Conservation (phyloP, 2,888 invertebrate species). For the Myopa testacea region DNA sequence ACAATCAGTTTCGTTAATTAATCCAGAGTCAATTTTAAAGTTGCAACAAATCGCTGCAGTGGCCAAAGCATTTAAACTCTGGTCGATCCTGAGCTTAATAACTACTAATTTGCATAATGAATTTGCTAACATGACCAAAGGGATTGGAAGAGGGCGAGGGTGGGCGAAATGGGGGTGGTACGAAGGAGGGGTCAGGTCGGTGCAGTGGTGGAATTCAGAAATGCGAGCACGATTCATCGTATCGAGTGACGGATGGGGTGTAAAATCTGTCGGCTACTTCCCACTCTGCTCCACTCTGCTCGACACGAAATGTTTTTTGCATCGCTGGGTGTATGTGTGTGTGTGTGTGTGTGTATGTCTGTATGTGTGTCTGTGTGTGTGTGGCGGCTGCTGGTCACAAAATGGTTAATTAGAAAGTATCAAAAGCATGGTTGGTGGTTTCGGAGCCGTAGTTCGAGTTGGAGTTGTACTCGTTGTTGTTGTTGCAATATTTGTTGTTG, state of each 20-base stretch:
- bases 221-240: background rate
- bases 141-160: background rate
- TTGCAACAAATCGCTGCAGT: background rate
- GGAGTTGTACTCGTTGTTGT: constrained; percentile 1
- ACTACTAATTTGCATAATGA: constrained; percentile 60
- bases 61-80: background rate
- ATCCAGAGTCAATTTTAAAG: background rate
- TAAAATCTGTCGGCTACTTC: background rate
- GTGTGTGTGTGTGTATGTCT: background rate
- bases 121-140: constrained; percentile 41
- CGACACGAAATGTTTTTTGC: background rate
- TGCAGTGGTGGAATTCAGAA: background rate
- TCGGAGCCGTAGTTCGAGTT: background rate
- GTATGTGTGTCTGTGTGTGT: background rate
- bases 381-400: constrained; percentile 33
- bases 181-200: background rate
- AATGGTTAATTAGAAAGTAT: constrained; percentile 45
- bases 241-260: background rate
- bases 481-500: constrained; percentile 5
- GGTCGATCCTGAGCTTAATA: constrained; percentile 7
- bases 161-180: background rate
- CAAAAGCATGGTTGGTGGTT: constrained; percentile 14
- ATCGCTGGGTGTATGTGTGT: background rate
- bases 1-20: background rate
- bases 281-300: background rate